These are phyloP conservation scores for Amblyjoppa fuscipennis DNA, from an alignment of 2,888 invertebrate genomes.

Conservation along the genomic window DNA sequence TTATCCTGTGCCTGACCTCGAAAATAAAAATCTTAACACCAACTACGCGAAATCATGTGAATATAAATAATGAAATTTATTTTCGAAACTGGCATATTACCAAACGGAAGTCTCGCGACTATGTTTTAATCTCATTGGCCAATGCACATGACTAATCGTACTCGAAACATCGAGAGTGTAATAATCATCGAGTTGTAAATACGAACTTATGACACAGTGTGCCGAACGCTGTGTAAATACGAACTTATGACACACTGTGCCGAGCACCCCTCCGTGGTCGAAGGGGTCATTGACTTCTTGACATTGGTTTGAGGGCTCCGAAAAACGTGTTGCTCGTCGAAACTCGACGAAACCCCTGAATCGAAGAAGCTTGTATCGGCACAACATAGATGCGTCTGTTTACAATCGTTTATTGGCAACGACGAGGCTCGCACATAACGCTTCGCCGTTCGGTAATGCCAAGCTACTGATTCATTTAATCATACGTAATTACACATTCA, in stretches of 20 bases:
- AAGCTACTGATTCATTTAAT: conserved; percentile 58
- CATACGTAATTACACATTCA: conserved; percentile 66
- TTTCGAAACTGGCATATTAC: conserved; percentile 36
- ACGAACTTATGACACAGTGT: not conserved
- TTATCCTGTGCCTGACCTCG: not conserved
- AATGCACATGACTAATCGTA: conserved; percentile 53
- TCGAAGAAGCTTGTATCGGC: conserved; percentile 8
- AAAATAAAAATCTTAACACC: not conserved
- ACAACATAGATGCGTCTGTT: not conserved
- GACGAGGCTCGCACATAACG: conserved; percentile 28
- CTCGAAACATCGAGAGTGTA: conserved; percentile 34
- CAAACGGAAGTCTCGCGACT: conserved; percentile 35
- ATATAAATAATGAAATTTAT: conserved; percentile 25
- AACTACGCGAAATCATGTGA: not conserved
- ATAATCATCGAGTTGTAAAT: conserved; percentile 3
- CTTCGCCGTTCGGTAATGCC: conserved; percentile 50
- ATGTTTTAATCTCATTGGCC: conserved; percentile 44
- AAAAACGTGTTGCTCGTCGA: conserved; percentile 5
- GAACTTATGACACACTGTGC: not conserved
- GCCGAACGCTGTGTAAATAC: not conserved
- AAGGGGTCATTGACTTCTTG: not conserved
- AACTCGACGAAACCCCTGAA: conserved; percentile 3
- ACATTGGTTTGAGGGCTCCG: not conserved
- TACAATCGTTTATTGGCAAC: conserved; percentile 40
- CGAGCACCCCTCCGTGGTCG: not conserved